These are phyloP conservation scores for Morone chrysops DNA, from an alignment of 2,113 vertebrate genomes.

Conservation along the genomic window DNA sequence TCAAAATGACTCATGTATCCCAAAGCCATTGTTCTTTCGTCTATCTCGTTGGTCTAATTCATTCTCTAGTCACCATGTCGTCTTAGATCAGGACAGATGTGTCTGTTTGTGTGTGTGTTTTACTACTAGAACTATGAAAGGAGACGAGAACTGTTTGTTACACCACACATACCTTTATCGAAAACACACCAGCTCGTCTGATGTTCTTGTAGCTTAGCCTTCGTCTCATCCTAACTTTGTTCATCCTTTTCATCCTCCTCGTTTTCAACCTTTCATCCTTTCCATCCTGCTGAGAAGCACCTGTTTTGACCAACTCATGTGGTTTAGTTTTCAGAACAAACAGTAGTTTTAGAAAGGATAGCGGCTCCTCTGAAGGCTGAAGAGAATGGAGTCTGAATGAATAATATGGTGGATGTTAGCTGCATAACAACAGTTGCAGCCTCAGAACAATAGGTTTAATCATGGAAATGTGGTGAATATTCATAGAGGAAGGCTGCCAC, in stretches of 20 bases:
- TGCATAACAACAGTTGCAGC: slow-evolving; percentile 74
- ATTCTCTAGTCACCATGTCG: slow-evolving; percentile 53
- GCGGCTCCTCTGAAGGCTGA: slow-evolving; percentile 69
- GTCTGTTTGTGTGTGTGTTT: slow-evolving; percentile 50
- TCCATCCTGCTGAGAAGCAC: slow-evolving; percentile 74
- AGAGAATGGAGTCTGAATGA: slow-evolving; percentile 74
- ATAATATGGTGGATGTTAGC: slow-evolving; percentile 73
- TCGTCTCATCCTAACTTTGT: slow-evolving; percentile 72
- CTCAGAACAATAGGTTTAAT: slow-evolving; percentile 68
- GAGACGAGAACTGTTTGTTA: slow-evolving; percentile 53
- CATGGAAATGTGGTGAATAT: slow-evolving; percentile 37
- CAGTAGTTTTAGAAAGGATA: slow-evolving; percentile 66
- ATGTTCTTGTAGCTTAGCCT: slow-evolving; percentile 69
- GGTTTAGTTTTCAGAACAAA: slow-evolving; percentile 72
- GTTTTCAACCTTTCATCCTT: slow-evolving; percentile 70
- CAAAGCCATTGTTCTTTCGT: slow-evolving; percentile 44
- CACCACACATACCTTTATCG: slow-evolving; percentile 49
- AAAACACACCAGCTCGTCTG: slow-evolving; percentile 58
- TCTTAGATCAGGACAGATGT: slow-evolving; percentile 64
- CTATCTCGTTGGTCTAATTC: slow-evolving; percentile 42
- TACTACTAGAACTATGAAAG: slow-evolving; percentile 50
- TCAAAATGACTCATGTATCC: slow-evolving; percentile 32
- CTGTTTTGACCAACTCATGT: slow-evolving; percentile 72
- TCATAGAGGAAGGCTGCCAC: slow-evolving; percentile 72
- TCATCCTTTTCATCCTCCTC: slow-evolving; percentile 67